Conservation (phyloP, 1,140 invertebrate species). For the Platorchestia sp. region DNA sequence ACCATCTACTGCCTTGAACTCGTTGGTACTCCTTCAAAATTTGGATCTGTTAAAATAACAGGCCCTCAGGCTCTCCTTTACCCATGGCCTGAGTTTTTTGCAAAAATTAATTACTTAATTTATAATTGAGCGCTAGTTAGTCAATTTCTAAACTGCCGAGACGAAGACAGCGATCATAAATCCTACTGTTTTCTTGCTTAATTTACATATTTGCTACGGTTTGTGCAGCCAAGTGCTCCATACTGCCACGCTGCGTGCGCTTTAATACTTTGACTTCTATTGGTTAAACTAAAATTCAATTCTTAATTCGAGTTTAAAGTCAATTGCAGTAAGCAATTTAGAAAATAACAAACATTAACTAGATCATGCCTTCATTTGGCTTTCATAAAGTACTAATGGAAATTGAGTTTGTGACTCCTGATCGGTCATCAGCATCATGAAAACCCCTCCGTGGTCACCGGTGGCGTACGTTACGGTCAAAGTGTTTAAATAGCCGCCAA, state of each 20-base stretch:
- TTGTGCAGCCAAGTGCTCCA: neutral
- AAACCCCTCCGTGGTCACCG: too few species aligned
- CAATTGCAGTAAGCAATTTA: too few species aligned
- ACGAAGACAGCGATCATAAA: neutral
- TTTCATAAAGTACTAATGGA: too few species aligned
- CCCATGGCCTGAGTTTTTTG: neutral
- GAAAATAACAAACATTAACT: too few species aligned
- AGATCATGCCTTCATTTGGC: too few species aligned
- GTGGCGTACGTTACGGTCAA: too few species aligned
- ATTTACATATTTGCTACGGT: neutral
- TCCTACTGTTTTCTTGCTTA: neutral
- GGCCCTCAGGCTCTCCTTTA: too few species aligned
- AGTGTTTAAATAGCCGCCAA: too few species aligned
- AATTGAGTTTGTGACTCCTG: too few species aligned
- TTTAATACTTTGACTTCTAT: neutral
- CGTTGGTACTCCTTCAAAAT: neutral
- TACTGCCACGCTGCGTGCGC: neutral
- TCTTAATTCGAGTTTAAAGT: too few species aligned
- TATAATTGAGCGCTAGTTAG: neutral
- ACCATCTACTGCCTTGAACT: neutral
- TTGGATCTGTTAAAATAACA: neutral
- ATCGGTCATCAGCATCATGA: too few species aligned
- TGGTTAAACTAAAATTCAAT: neutral
- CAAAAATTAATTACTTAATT: neutral
- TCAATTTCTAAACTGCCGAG: too few species aligned